A percentile compares a stretch with the other conserved stretches of the same genome.
These are phyloP conservation scores for Psettodes erumei DNA, from an alignment of 2,113 vertebrate species.

Conservation along the genomic window DNA sequence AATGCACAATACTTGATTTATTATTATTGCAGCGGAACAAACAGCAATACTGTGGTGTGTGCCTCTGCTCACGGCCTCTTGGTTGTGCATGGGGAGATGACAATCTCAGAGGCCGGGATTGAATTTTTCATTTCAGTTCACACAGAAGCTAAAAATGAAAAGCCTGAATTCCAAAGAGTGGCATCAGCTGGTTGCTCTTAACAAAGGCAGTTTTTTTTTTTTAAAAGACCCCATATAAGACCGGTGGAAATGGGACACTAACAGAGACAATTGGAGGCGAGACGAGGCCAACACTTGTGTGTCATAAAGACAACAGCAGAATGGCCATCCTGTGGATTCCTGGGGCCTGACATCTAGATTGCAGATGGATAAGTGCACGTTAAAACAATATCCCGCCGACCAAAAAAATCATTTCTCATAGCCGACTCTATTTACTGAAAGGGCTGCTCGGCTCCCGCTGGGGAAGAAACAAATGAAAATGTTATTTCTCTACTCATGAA, in stretches of 20 bases:
- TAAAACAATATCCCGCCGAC: conserved; percentile 98
- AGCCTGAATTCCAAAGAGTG: conserved; percentile 37
- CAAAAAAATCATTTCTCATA: conserved; percentile 97
- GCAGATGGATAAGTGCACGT: conserved; percentile 98
- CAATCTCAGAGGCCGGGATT: conserved; percentile 36
- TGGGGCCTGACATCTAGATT: conserved; percentile 97
- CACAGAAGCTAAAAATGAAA: conserved; percentile 43
- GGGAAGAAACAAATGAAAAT: conserved; percentile 99
- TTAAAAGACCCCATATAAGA: conserved; percentile 42
- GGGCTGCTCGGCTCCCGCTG: conserved; percentile 94
- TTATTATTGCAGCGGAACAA: conserved; percentile 47
- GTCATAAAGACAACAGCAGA: conserved; percentile 93
- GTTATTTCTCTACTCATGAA: conserved; percentile 99
- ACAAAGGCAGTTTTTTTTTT: conserved; percentile 50
- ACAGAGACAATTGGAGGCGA: conserved; percentile 66
- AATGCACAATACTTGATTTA: conserved; percentile 24
- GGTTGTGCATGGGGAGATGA: conserved; percentile 12
- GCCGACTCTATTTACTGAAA: conserved; percentile 98
- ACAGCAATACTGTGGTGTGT: conserved; percentile 22
- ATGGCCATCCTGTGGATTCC: conserved; percentile 93
- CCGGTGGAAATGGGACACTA: conserved; percentile 55
- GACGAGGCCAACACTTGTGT: conserved; percentile 85
- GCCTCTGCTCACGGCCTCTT: background rate
- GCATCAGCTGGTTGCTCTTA: conserved; percentile 64
- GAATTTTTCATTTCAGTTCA: conserved; percentile 54